These are phyloP conservation scores for Menura novaehollandiae DNA, from an alignment of 2,113 vertebrate genomes.

Conservation along the genomic window DNA sequence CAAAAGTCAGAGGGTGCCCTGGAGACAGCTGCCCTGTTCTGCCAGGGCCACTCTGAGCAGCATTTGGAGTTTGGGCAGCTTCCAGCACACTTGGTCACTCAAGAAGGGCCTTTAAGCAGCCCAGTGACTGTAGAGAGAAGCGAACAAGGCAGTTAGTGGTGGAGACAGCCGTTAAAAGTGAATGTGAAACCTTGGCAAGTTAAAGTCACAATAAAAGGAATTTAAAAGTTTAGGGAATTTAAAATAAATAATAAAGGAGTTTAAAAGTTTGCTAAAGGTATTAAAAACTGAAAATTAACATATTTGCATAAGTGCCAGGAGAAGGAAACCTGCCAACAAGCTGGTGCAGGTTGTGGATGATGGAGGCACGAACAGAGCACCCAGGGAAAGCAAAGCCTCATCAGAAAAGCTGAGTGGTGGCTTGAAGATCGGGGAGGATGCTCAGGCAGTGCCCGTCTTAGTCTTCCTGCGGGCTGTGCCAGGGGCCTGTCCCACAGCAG, in stretches of 20 bases:
- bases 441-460: background rate
- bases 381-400: background rate
- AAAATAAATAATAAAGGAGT: too few relatives aligned
- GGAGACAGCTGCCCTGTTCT: background rate
- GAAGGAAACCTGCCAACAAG: background rate
- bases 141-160: background rate
- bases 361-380: background rate
- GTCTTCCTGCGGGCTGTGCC: background rate
- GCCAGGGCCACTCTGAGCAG: background rate
- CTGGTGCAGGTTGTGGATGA: background rate
- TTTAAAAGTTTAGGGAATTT: background rate
- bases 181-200: background rate
- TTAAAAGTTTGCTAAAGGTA: background rate
- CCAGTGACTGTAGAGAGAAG: background rate
- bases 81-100: background rate
- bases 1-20: background rate
- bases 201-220: background rate
- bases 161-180: background rate
- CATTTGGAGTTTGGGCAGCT: background rate
- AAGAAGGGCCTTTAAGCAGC: background rate
- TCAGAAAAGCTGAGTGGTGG: background rate
- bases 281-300: background rate
- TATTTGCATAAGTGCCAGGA: background rate
- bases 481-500: accelerated
- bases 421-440: background rate